Base-by-base conservation (phyloP, 2,797 vertebrate species). In the Tadarida brasiliensis region DNA sequence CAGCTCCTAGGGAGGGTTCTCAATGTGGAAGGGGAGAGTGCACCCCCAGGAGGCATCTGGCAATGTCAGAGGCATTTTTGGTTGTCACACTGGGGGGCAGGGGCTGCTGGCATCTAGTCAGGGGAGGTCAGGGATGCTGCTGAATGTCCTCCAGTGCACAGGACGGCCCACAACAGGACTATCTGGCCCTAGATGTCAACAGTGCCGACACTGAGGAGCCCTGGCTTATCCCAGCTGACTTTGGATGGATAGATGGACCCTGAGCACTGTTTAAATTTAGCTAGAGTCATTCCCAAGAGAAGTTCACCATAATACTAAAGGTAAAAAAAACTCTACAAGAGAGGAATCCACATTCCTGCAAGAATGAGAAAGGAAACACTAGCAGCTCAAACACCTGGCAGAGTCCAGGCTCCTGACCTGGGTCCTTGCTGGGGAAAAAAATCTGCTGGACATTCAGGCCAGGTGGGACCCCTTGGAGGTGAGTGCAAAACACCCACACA, bases 151-250 rank as follows among this genome's bases (percentile, higher is more conserved):
- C 14, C 6, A 26, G 24, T 9, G 7, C 68, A 30, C 49, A 65
- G 54, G 57, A 20, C 5, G 4, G 24, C 22, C 33, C n/a, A 16
- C 1, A 10, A 35, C 57, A 33, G 61, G 16, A 14, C 6, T 0
- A 19, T 0, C 30, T 28, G 16, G 82, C 7, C 51, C 14, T 3
- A 20, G 20, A 24, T 0, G 24, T 22, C 65, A 39, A 20, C 47
- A 35, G 39, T 0, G 10, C 5, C 0, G 0, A n/a, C 57, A 47
- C 0, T 26, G 3, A 19, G 22, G 14, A 74, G 9, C 30, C 19
- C 56, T 1, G 15, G 68, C 17, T 28, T 0, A 0, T 39, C 81
- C 71, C 73, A 8, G 33, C 2, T 0, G 1, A 11, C 59, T 5
- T 44, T 44, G 39, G 39, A 44, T 44, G 39, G 39, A 44, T 44